Percentiles rank a stretch among this genome's conserved stretches.
These are phyloP conservation scores for Melanaphis sacchari DNA, from an alignment of 1,140 invertebrate genomes.

Conservation along the genomic window DNA sequence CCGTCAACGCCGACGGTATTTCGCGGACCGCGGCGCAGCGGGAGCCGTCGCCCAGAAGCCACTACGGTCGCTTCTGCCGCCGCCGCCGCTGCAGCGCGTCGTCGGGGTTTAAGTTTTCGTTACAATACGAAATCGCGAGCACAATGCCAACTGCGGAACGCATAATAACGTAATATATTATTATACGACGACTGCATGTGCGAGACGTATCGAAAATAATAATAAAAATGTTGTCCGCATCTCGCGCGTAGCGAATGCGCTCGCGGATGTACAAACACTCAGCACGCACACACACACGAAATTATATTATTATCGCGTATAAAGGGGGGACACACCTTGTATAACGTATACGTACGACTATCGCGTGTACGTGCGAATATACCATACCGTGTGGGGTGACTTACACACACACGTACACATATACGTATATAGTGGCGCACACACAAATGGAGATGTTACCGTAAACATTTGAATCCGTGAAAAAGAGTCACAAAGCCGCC, in stretches of 20 bases:
- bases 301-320: background rate
- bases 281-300: background rate
- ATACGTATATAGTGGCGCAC: background rate
- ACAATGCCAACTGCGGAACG: background rate
- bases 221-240: conserved; percentile 5
- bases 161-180: background rate
- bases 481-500: conserved; percentile 57
- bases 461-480: conserved; percentile 56
- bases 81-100: background rate
- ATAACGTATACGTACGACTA: background rate
- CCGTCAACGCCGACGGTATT: too few species aligned
- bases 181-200: background rate
- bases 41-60: background rate
- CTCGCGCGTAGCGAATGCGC: background rate
- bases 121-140: background rate
- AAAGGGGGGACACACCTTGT: conserved; percentile 2
- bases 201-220: conserved; percentile 7
- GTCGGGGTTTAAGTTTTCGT: background rate
- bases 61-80: background rate
- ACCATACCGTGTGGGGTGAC: background rate
- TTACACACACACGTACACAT: background rate
- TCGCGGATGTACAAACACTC: background rate
- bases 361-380: too few species aligned
- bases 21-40: background rate
- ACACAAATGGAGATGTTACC: conserved; percentile 55